phyloP scores from a whole-genome alignment of 2,113 vertebrate species.

The Gopherus evgoodei region DNA sequence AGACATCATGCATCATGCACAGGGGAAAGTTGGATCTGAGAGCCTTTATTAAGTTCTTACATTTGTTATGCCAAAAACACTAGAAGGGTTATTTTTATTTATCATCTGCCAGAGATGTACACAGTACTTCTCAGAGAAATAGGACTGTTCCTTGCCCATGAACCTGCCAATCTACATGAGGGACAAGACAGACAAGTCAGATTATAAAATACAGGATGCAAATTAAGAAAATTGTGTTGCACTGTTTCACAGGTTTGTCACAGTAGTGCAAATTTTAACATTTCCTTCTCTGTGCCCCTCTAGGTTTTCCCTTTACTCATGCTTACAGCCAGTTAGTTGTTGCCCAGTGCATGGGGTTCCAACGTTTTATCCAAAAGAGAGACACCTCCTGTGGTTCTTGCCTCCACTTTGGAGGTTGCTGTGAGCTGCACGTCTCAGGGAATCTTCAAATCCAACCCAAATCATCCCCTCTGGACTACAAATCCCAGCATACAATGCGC shows the following conservation, averaged over 20 bases:
- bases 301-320: not conserved
- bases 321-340: not conserved
- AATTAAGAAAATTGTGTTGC: not conserved
- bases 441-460: rapidly evolving
- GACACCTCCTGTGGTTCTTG: not conserved
- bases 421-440: rapidly evolving
- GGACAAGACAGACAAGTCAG: not conserved
- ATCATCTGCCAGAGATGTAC: not conserved
- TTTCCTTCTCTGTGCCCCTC: not conserved
- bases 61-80: not conserved
- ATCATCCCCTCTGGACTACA: rapidly evolving
- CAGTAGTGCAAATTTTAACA: not conserved
- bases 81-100: not conserved
- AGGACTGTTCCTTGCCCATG: not conserved
- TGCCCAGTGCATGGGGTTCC: not conserved
- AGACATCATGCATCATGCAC: not conserved
- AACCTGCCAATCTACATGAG: not conserved
- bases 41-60: no score
- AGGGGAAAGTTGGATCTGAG: not conserved
- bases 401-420: not conserved
- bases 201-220: not conserved
- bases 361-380: not conserved
- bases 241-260: not conserved
- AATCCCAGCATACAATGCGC: not conserved
- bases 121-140: not conserved